Percentiles rank a stretch among this genome's conserved stretches.
Evolutionary conservation across 2,797 vertebrate species (phyloP).

Genomic region (Diplodus puntazzo): DNA sequence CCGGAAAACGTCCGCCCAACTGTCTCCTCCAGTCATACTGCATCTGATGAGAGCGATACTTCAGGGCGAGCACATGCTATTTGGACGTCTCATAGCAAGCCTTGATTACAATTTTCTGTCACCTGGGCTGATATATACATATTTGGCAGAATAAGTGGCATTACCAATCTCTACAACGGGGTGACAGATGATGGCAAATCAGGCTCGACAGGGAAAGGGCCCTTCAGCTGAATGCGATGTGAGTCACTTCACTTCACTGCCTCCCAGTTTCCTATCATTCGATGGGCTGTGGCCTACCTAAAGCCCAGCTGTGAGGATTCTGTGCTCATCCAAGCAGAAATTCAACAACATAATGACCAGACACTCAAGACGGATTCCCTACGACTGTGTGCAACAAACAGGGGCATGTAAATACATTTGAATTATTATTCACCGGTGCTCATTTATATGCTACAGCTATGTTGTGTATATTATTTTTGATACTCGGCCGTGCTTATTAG

Average conservation of each 20-base stretch:
- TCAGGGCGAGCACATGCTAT: slow-evolving; percentile 24
- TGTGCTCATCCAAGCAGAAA: slow-evolving; percentile 75
- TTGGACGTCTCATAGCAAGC: slow-evolving; percentile 35
- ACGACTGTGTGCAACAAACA: slow-evolving; percentile 26
- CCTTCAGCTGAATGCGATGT: slow-evolving; percentile 72
- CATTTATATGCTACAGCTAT: neutral
- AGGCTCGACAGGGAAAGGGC: slow-evolving; percentile 70
- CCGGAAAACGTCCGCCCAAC: slow-evolving; percentile 22
- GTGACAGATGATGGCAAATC: slow-evolving; percentile 74
- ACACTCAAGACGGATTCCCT: slow-evolving; percentile 58
- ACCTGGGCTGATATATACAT: slow-evolving; percentile 65
- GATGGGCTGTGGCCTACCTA: slow-evolving; percentile 68
- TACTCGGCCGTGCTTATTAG: slow-evolving; percentile 3
- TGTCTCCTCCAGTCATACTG: slow-evolving; percentile 27
- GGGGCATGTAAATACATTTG: slow-evolving; percentile 16
- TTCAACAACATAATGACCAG: slow-evolving; percentile 72
- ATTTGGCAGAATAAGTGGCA: slow-evolving; percentile 68
- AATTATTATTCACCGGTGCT: slow-evolving; percentile 8
- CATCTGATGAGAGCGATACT: slow-evolving; percentile 41
- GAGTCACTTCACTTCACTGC: slow-evolving; percentile 76
- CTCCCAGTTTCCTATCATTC: slow-evolving; percentile 73
- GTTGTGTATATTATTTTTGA: slow-evolving; percentile 4
- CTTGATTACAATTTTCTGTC: slow-evolving; percentile 53
- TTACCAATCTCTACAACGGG: slow-evolving; percentile 52
- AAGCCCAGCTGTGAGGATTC: slow-evolving; percentile 74